phyloP scores from a whole-genome alignment of 2,797 vertebrate genomes.

The Epinephelus awoara region DNA sequence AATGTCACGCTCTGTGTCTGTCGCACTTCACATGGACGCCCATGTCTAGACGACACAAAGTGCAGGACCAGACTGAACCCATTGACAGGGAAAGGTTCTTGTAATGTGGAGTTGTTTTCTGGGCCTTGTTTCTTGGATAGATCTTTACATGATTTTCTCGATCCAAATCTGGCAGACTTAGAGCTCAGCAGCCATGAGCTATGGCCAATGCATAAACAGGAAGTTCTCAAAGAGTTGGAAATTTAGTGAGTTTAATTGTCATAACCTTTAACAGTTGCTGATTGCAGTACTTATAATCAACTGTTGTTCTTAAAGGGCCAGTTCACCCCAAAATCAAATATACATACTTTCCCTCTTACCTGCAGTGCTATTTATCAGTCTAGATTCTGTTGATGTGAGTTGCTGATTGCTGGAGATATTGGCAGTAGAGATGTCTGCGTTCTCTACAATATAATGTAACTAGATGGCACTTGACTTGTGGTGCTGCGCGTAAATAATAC shows the following conservation, averaged over 20 bases:
- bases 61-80: constrained; percentile 51
- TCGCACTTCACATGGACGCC: constrained; percentile 30
- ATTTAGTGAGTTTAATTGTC: not conserved
- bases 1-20: constrained; percentile 55
- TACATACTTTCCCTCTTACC: too few relatives aligned
- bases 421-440: too few relatives aligned
- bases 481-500: too few relatives aligned
- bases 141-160: constrained; percentile 33
- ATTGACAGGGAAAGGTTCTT: constrained; percentile 48
- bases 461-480: too few relatives aligned
- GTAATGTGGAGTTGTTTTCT: constrained; percentile 30
- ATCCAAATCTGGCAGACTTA: constrained; percentile 25
- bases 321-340: too few relatives aligned
- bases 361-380: too few relatives aligned
- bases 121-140: constrained; percentile 9
- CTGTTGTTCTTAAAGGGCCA: not conserved
- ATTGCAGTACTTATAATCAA: constrained; percentile 13
- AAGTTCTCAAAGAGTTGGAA: constrained; percentile 34
- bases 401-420: too few relatives aligned
- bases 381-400: too few relatives aligned
- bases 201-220: constrained; percentile 18
- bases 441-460: too few relatives aligned
- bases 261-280: constrained; percentile 13
- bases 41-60: constrained; percentile 57
- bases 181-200: constrained; percentile 25